Conservation (phyloP, 2,888 invertebrate species). For the Nomada ferruginata region DNA sequence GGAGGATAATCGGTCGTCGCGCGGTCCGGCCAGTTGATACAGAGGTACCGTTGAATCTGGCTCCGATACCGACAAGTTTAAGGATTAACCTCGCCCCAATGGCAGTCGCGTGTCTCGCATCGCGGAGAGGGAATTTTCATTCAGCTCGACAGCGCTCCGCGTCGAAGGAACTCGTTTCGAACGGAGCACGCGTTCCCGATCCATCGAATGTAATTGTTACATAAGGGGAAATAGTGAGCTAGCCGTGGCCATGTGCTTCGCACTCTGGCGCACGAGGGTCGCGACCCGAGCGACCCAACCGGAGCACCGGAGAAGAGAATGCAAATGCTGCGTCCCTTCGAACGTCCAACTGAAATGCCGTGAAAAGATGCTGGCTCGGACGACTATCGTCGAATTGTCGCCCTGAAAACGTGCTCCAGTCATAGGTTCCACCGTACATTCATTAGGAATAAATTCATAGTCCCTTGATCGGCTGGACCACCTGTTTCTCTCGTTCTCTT, state of each 20-base stretch:
- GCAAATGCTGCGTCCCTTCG: slow-evolving; percentile 9
- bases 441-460: too few relatives aligned
- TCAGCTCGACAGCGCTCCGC: not conserved
- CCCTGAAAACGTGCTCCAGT: too few relatives aligned
- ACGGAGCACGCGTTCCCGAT: slow-evolving; percentile 2
- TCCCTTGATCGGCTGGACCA: too few relatives aligned
- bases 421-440: too few relatives aligned
- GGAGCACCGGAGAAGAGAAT: slow-evolving; percentile 22
- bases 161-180: slow-evolving; percentile 2
- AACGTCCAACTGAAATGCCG: slow-evolving; percentile 39
- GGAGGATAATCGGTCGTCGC: too few relatives aligned
- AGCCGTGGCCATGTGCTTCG: slow-evolving; percentile 51
- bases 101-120: not conserved
- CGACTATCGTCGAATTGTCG: not conserved
- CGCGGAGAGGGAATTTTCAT: slow-evolving; percentile 8
- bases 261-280: slow-evolving; percentile 41
- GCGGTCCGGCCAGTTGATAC: too few relatives aligned
- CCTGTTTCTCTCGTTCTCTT: too few relatives aligned
- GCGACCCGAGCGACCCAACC: slow-evolving; percentile 35
- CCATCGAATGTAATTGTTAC: slow-evolving; percentile 40
- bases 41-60: not conserved
- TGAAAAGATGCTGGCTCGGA: slow-evolving; percentile 3
- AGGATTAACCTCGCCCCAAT: not conserved
- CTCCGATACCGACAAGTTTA: not conserved
- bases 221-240: slow-evolving; percentile 34